Base-by-base conservation (phyloP, 2,888 invertebrate genomes). In the Melieria crassipennis region DNA sequence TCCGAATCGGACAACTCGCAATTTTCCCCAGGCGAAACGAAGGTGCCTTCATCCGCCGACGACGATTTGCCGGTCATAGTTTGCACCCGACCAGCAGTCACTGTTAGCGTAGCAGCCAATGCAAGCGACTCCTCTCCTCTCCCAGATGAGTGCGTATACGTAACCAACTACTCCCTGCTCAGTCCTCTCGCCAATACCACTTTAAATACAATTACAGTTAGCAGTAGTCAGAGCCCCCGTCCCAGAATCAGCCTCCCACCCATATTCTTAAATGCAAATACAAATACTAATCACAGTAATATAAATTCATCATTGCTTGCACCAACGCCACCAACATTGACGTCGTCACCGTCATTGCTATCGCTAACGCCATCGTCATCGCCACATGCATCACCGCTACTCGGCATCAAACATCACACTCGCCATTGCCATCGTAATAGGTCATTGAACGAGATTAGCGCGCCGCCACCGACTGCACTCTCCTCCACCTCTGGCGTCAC, bases 291-390 rank as follows among this genome's bases (percentile, higher is more conserved):
- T 78, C 81, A 79, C 79, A 78, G 80, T 80, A 79, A 80, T 81
- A 79, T 79, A 80, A 83, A 83, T 70, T 65, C 70, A 65, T 83
- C 85, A 83, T 83, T 86, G 87, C 87, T 87, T 87, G 85, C 84
- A 81, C 85, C 86, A 83, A 82, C 82, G 80, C 82, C 79, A 65
- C 47, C 50, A 50, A 46, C 65, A 65, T 65, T 65, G 65, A 46
- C 65, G 57, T 65, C 67, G 42, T 60, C 67, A 60, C 50, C 67
- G 50, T 50, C 67, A 60, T 67, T 52, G 7, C 52, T 82, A 79
- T 77, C 80, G 79, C 76, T 78, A 81, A 82, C 82, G 80, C 82
- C 79, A 65, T 56, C 50, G 56, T 50, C 65, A 65, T 65, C 57
- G 65, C 56, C 65, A 65, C 57, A 58, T 47, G 48, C 67, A 60